These are phyloP conservation scores for Rhinatrema bivittatum DNA, from an alignment of 2,797 vertebrate species.

Conservation along the genomic window DNA sequence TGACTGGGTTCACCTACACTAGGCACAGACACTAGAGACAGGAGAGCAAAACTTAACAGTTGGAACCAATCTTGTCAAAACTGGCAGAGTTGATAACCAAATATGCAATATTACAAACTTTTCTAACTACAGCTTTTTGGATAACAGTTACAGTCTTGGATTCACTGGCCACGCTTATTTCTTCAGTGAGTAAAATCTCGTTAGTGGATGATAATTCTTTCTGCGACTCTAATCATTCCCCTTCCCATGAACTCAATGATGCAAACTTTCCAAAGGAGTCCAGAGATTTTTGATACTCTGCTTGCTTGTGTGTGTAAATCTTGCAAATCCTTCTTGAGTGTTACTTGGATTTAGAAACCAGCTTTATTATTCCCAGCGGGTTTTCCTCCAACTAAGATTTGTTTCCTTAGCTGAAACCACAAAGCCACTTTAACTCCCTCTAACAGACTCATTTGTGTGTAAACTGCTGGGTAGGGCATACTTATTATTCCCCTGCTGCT, in stretches of 20 bases:
- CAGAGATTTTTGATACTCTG: too few species aligned
- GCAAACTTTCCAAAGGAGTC: conserved; percentile 20
- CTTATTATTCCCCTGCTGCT: conserved; percentile 16
- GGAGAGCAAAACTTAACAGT: too few species aligned
- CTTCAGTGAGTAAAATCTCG: conserved; percentile 36
- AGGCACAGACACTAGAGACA: too few species aligned
- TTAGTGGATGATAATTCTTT: conserved; percentile 34
- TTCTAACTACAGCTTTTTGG: conserved; percentile 34
- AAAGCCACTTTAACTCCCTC: conserved; percentile 27
- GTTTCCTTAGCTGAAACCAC: conserved; percentile 39
- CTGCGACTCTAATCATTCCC: conserved; percentile 31
- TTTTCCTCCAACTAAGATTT: conserved; percentile 35
- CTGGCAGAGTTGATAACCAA: too few species aligned
- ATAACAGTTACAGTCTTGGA: conserved; percentile 32
- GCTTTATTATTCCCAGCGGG: conserved; percentile 27
- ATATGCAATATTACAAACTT: too few species aligned
- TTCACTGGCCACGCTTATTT: conserved; percentile 24
- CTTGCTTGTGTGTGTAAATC: conserved; percentile 37
- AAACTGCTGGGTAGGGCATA: conserved; percentile 25
- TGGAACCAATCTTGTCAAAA: too few species aligned
- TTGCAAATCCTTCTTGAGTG: conserved; percentile 30
- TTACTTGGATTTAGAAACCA: conserved; percentile 30
- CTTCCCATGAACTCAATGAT: conserved; percentile 23
- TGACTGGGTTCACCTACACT: too few species aligned
- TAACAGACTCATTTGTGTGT: conserved; percentile 31